These are phyloP conservation scores for Cyclina sinensis DNA, from an alignment of 1,140 invertebrate species.

Conservation along the genomic window DNA sequence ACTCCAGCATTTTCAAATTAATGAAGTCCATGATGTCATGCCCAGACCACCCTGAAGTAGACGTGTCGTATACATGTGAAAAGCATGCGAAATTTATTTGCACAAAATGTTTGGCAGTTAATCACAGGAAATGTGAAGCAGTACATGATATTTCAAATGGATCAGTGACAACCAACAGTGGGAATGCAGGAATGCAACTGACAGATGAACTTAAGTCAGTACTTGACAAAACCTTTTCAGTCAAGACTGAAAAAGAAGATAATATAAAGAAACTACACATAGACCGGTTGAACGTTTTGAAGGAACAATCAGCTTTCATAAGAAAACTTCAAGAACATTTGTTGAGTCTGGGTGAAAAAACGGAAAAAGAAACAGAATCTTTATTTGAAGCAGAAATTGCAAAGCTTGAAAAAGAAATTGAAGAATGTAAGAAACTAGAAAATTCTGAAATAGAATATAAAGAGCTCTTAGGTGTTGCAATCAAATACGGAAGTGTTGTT, in stretches of 20 bases:
- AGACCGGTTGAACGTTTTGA: not conserved
- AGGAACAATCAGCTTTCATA: not conserved
- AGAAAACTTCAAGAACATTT: not conserved
- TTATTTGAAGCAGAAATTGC: not conserved
- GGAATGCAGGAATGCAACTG: not conserved
- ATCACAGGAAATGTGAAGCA: conserved; percentile 42
- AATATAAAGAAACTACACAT: not conserved
- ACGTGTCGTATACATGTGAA: conserved; percentile 19
- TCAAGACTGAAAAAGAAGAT: not conserved
- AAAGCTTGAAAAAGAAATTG: not conserved
- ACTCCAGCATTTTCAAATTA: not conserved
- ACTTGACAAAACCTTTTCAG: not conserved
- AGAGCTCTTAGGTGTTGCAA: not conserved
- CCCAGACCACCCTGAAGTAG: conserved; percentile 8
- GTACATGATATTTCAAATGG: not conserved
- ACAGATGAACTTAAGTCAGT: not conserved
- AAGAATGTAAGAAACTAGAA: not conserved
- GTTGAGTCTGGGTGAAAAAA: not conserved
- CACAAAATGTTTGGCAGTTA: conserved; percentile 15
- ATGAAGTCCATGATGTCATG: not conserved
- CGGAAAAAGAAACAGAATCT: not conserved
- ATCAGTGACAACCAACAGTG: too few relatives aligned
- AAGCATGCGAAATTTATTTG: conserved; percentile 36
- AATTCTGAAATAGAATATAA: not conserved
- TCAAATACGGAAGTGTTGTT: not conserved